phyloP scores from a whole-genome alignment of 2,113 vertebrate species.

The Chascanopsetta lugubris region DNA sequence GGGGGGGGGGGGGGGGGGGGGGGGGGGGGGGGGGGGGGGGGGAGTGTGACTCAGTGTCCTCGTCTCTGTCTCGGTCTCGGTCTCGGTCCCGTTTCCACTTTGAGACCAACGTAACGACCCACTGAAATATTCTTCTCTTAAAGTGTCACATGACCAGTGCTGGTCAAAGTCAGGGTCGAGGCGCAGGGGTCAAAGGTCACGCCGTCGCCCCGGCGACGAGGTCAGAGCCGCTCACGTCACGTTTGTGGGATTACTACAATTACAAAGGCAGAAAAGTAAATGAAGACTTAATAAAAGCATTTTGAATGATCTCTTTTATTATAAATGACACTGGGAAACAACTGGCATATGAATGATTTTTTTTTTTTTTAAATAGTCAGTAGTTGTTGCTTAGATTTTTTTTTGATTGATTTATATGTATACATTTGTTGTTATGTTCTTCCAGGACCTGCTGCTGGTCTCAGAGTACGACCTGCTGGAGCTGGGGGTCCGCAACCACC shows the following conservation, averaged over 20 bases:
- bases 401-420: neutral
- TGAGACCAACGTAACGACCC: neutral
- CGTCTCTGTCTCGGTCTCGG: neutral
- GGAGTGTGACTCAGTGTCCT: neutral
- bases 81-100: too few species aligned
- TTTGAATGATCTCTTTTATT: too few species aligned
- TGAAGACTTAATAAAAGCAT: too few species aligned
- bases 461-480: constrained; percentile 80
- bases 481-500: constrained; percentile 79
- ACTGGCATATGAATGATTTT: too few species aligned
- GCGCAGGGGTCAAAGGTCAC: constrained; percentile 8
- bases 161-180: constrained; percentile 20
- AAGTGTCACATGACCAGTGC: neutral
- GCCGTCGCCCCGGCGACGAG: neutral
- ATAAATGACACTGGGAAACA: too few species aligned
- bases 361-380: too few species aligned
- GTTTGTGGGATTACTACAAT: constrained; percentile 1
- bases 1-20: neutral
- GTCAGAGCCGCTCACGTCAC: neutral
- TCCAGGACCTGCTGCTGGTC: constrained; percentile 81
- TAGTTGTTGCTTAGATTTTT: neutral
- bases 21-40: neutral
- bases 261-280: neutral
- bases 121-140: constrained; percentile 5
- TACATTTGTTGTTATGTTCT: constrained; percentile 17